phyloP scores from a whole-genome alignment of 1,140 invertebrate genomes.

The Oscheius sp. region DNA sequence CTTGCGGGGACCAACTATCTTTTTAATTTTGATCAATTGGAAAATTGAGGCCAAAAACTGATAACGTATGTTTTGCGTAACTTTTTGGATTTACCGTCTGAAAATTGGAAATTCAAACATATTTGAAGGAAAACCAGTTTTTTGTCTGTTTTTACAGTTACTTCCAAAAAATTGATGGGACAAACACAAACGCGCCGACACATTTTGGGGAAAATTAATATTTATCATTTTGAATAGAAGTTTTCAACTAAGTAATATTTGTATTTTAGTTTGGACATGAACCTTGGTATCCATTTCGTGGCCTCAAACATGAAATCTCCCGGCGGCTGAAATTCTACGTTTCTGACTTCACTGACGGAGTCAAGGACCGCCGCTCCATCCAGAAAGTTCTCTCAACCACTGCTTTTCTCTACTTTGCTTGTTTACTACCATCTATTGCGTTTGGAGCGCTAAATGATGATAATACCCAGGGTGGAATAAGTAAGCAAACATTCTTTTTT shows the following conservation, averaged over 20 bases:
- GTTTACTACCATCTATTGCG: conserved; percentile 70
- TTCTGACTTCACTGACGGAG: conserved; percentile 61
- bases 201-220: no score
- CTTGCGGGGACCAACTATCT: no score
- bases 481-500: conserved; percentile 59
- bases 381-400: conserved; percentile 68
- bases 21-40: no score
- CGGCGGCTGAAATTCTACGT: conserved; percentile 53
- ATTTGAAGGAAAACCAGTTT: neutral
- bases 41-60: no score
- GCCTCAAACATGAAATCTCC: conserved; percentile 58
- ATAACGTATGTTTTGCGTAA: no score
- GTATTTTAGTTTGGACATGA: conserved; percentile 55
- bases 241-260: neutral
- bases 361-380: conserved; percentile 64
- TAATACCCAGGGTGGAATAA: conserved; percentile 69
- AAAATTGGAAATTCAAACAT: neutral
- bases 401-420: conserved; percentile 72
- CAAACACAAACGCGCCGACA: no score
- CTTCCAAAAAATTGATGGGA: no score
- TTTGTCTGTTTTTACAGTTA: neutral
- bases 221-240: neutral
- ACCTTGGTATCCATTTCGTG: conserved; percentile 58
- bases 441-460: conserved; percentile 71
- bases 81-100: neutral